Evolutionary conservation across 2,113 vertebrate species (phyloP).

Genomic region (Lipophrys pholis): DNA sequence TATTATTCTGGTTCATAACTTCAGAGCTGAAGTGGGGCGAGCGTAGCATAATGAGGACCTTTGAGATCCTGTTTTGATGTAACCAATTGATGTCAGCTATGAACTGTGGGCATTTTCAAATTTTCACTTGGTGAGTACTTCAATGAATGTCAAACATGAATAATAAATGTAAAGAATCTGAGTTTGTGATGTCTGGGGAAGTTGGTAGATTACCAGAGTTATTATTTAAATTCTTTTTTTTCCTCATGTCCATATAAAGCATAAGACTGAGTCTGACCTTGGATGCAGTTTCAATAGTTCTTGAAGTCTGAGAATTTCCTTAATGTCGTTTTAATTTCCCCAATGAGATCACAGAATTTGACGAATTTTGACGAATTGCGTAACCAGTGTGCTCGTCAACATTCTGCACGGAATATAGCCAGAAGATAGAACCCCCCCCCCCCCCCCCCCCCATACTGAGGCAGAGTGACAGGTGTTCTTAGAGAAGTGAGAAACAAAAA

Average conservation of each 20-base stretch:
- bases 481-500: constrained; percentile 7
- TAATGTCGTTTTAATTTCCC: not conserved
- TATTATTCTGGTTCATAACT: constrained; percentile 46
- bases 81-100: constrained; percentile 68
- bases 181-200: constrained; percentile 48
- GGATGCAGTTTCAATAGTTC: constrained; percentile 5
- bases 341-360: not conserved
- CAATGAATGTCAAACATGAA: constrained; percentile 69
- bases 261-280: constrained; percentile 5
- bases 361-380: not conserved
- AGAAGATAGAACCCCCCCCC: no score
- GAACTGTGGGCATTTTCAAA: constrained; percentile 70
- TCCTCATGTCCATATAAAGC: not conserved
- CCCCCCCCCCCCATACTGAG: no score
- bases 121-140: constrained; percentile 65
- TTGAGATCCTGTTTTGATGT: constrained; percentile 75
- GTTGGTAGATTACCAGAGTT: constrained; percentile 40
- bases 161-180: constrained; percentile 65
- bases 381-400: constrained; percentile 6
- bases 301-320: not conserved
- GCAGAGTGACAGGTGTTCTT: constrained; percentile 21
- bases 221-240: constrained; percentile 12
- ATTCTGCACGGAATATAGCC: constrained; percentile 9
- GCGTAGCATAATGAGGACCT: constrained; percentile 74
- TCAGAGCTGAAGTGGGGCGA: constrained; percentile 46